Evolutionary conservation across 2,797 vertebrate species (phyloP).

Genomic region (Lophotriccus pileatus): DNA sequence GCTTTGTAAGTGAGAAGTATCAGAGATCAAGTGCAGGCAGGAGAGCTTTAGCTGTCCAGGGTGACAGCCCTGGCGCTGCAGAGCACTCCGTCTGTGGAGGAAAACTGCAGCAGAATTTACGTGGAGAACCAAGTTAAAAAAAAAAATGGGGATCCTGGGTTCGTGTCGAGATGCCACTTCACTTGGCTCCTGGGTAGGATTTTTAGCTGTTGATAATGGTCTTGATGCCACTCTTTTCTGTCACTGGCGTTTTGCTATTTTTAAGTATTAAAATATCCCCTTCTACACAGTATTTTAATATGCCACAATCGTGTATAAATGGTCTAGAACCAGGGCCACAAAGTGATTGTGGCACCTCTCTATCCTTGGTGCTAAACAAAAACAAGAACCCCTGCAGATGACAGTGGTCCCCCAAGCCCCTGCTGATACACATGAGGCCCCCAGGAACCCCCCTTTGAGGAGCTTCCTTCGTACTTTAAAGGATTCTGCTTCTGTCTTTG

Average conservation of each 20-base stretch:
- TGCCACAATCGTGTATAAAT: neutral
- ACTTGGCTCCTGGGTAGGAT: neutral
- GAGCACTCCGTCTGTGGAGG: fast-evolving
- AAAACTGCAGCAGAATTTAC: neutral
- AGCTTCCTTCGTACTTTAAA: neutral
- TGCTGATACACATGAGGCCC: fast-evolving
- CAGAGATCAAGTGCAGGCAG: neutral
- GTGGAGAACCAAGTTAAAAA: neutral
- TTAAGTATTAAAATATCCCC: neutral
- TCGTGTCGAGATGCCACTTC: neutral
- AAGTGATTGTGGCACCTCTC: neutral
- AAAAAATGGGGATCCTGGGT: neutral
- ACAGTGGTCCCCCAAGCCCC: neutral
- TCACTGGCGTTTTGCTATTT: neutral
- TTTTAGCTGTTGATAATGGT: neutral
- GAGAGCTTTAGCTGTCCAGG: neutral
- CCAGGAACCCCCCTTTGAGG: neutral
- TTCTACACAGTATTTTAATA: neutral
- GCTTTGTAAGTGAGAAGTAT: neutral
- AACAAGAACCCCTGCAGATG: neutral
- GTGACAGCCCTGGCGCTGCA: neutral
- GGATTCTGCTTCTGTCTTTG: neutral
- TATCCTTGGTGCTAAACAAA: neutral
- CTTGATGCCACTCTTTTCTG: neutral
- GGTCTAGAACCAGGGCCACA: neutral